Conservation (phyloP, 2,113 vertebrate species). For the Seriola quinqueradiata region DNA sequence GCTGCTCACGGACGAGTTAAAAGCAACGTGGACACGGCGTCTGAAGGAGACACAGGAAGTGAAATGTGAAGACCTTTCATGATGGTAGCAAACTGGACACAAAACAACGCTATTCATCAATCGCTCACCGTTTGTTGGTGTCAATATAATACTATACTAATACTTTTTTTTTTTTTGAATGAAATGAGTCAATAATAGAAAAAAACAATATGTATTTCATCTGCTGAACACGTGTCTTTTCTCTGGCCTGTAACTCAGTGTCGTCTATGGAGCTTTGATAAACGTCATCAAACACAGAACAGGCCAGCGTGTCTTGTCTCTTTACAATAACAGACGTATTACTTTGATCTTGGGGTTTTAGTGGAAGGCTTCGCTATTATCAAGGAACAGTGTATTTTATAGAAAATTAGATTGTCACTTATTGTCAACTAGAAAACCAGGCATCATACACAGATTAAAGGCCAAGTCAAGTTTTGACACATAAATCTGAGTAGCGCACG, state of each 20-base stretch:
- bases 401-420: conserved; percentile 47
- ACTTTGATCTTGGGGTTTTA: conserved; percentile 56
- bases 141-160: neutral
- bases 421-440: neutral
- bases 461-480: conserved; percentile 5
- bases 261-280: conserved; percentile 44
- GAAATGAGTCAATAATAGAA: conserved; percentile 15
- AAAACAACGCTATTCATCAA: conserved; percentile 14
- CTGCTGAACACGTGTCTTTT: conserved; percentile 34
- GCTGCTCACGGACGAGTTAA: conserved; percentile 41
- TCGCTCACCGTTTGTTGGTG: neutral
- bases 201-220: conserved; percentile 34
- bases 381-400: conserved; percentile 22
- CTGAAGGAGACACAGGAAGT: conserved; percentile 15
- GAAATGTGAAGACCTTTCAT: conserved; percentile 25
- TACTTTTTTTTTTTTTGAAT: conserved; percentile 35
- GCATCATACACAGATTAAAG: conserved; percentile 46
- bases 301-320: conserved; percentile 12
- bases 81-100: conserved; percentile 10
- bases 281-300: conserved; percentile 43
- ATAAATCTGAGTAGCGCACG: neutral
- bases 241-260: conserved; percentile 12
- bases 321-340: conserved; percentile 20
- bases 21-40: neutral
- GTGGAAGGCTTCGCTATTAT: conserved; percentile 17